Evolutionary conservation across 2,113 vertebrate species (phyloP).

Genomic region (Rhinoptilus africanus): DNA sequence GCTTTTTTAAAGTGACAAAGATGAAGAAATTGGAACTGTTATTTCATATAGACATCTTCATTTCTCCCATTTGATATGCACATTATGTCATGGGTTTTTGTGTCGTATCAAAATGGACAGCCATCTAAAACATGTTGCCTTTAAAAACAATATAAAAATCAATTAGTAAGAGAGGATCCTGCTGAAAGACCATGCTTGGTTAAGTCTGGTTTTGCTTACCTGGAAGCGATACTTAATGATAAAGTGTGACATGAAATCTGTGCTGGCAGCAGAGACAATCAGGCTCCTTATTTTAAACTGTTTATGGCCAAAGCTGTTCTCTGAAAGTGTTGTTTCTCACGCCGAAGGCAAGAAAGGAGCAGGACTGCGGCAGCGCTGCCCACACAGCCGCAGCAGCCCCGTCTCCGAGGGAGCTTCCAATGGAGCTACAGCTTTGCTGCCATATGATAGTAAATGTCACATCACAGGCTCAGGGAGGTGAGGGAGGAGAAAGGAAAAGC

Average conservation of each 20-base stretch:
- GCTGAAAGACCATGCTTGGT: background rate
- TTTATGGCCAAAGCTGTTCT: background rate
- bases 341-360: background rate
- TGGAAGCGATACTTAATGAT: background rate
- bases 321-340: slow-evolving; percentile 1
- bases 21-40: background rate
- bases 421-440: background rate
- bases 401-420: background rate
- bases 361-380: background rate
- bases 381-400: background rate
- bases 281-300: background rate
- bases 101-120: background rate
- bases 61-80: background rate
- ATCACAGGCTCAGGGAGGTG: background rate
- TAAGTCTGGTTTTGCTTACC: background rate
- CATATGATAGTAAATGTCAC: background rate
- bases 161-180: background rate
- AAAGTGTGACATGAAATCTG: background rate
- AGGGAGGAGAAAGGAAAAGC: background rate
- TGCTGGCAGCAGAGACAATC: background rate
- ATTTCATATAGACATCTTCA: background rate
- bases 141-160: background rate
- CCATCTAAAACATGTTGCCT: background rate
- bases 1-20: background rate
- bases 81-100: background rate